Base-by-base conservation (phyloP, 2,888 invertebrate species). In the Euzophera pinguis region DNA sequence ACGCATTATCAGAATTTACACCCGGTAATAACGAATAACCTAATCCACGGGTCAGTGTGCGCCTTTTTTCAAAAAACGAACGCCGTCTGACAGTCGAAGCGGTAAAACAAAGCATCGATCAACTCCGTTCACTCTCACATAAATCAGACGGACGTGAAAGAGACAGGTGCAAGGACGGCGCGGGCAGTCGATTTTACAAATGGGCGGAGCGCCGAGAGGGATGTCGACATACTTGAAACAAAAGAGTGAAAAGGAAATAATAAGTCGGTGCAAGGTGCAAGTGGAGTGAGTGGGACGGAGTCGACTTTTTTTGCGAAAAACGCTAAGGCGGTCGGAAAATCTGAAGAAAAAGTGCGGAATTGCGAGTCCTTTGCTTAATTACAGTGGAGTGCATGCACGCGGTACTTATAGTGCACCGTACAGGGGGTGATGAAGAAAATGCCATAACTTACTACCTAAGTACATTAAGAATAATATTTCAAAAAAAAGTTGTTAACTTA, bases 121-220 rank as follows among this genome's bases (percentile, higher is more conserved):
- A 90, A 86, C 81, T 82, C 80, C 84, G 84, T 78, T 90, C 90
- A 77, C 90, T 87, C 90, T 78, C 89, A 88, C 89, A 89, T 89
- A 88, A 89, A 89, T 90, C 90, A 88, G 84, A 71, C 78, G 81
- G 78, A 76, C 74, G 75, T 73, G 90, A 90, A 81, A 82, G 86
- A 85, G 90, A 90, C 89, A 88, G 89, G 86, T 85, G 88, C 83
- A 78, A 77, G 80, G 84, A 75, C 83, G 81, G 74, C 71, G 73
- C 79, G 76, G 76, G 74, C 84, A 85, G 81, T 83, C 87, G 88
- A 88, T 87, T 84, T 88, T 87, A 88, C 86, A 86, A 87, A 87
- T 89, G 90, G 90, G 90, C 88, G 89, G 89, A 82, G 89, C 84
- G 69, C 76, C 61, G 78, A 80, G 79, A 84, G 85, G 78, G 87